Base-by-base conservation (phyloP, 2,888 invertebrate genomes). In the Palloptera scutellata region DNA sequence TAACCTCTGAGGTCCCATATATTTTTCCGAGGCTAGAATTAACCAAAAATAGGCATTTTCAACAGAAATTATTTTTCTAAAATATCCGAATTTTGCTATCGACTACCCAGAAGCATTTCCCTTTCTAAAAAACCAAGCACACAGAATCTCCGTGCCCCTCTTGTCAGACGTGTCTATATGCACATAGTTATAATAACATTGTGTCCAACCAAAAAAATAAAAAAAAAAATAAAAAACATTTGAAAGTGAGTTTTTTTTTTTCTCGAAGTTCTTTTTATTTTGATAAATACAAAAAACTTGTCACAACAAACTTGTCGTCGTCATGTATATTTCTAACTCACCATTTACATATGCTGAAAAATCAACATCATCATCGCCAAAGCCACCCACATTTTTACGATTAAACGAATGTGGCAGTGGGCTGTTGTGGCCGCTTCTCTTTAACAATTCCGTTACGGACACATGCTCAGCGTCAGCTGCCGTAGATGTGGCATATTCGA, bases 311-410 rank as follows among this genome's bases (percentile, higher is more conserved):
- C 3, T 30, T 30, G 2, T 4, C 6, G 6, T 6, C 2, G 2
- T 6, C 6, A 30, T 6, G 6, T 30, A 30, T 42, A n/a, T 42
- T 15, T 62, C 12, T 54, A 58, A 73, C 78, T 78, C 62, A 79
- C 78, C 78, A 62, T 79, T 79, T 10, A 68, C 68, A 68, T 79
- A 78, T 61, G 73, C 78, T 15, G 72, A 70, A 61, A 78, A 75
- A 55, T 77, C 75, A 60, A 77, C 64, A 55, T 72, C 65, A 45
- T 51, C 54, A 17, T 42, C 64, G 12, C 57, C n/a, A 51, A n/a
- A 15, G 55, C 40, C 58, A 17, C 12, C 51, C n/a, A 12, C 17
- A 9, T 13, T 59, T n/a, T 40, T 59, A 41, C 30, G 6, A 55
- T 30, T 20, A 1, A 11, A 20, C 13, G 20, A 45, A 20, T 10